These are phyloP conservation scores for Halocynthia aurantium DNA, from an alignment of 23 tunicate genomes.

Conservation along the genomic window DNA sequence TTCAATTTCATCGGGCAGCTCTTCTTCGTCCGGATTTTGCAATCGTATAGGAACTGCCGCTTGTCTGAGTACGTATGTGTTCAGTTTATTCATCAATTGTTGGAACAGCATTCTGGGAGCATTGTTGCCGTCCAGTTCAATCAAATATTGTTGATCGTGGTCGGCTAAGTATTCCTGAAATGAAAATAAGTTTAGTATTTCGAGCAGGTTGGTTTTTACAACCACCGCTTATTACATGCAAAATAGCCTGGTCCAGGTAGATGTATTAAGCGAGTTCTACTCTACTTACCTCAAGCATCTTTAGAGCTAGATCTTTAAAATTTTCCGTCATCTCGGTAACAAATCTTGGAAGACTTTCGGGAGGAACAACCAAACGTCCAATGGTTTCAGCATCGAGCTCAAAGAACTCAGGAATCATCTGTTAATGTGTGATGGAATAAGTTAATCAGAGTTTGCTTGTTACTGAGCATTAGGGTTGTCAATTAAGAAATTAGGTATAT, in stretches of 20 bases:
- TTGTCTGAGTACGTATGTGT: constrained; percentile 44
- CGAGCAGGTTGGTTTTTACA: too few species aligned
- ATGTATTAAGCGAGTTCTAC: too few species aligned
- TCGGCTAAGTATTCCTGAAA: constrained; percentile 49
- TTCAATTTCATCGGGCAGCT: constrained; percentile 78
- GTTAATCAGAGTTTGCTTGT: too few species aligned
- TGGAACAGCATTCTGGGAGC: constrained; percentile 39
- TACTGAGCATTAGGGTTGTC: too few species aligned
- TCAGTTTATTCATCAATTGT: constrained; percentile 67
- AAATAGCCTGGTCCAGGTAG: too few species aligned
- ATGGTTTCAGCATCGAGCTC: constrained; percentile 47
- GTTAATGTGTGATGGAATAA: neutral
- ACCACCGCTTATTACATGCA: too few species aligned
- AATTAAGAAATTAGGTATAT: too few species aligned
- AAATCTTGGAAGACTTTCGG: constrained; percentile 34
- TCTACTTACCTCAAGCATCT: constrained; percentile 45
- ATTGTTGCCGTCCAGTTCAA: constrained; percentile 78
- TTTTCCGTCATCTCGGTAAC: constrained; percentile 19
- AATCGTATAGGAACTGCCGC: constrained; percentile 60
- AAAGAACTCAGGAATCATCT: constrained; percentile 24
- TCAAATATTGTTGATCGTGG: constrained; percentile 76
- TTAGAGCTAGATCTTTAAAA: constrained; percentile 45
- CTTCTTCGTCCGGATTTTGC: constrained; percentile 69
- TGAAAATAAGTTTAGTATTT: neutral
- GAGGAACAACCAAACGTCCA: constrained; percentile 51